A percentile compares a stretch with the other conserved stretches of the same genome.
These are phyloP conservation scores for Ridgeia piscesae DNA, from an alignment of 1,140 invertebrate species.

Conservation along the genomic window DNA sequence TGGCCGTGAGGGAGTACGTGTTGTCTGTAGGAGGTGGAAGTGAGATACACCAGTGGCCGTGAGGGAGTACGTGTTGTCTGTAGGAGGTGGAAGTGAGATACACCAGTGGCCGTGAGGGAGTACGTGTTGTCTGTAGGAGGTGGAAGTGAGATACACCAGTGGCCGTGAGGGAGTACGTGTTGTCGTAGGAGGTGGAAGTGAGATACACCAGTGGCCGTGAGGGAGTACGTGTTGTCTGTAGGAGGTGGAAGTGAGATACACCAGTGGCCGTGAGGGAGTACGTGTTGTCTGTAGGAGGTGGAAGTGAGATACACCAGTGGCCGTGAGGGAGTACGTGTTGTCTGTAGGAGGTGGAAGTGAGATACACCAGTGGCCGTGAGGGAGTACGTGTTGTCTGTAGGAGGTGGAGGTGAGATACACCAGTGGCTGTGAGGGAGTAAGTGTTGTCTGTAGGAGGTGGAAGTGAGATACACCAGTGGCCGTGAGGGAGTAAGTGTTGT, in stretches of 20 bases:
- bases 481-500: slow-evolving; percentile 22
- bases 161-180: slow-evolving; percentile 20
- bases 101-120: background rate
- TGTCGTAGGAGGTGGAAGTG: background rate
- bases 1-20: slow-evolving; percentile 21
- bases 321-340: slow-evolving; percentile 21
- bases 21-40: background rate
- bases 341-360: background rate
- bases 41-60: background rate
- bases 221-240: slow-evolving; percentile 23
- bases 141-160: background rate
- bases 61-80: slow-evolving; percentile 24
- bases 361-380: background rate
- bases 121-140: slow-evolving; percentile 25
- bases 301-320: background rate
- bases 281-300: slow-evolving; percentile 23
- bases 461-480: background rate
- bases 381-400: slow-evolving; percentile 23
- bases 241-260: background rate
- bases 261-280: background rate
- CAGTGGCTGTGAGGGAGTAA: background rate
- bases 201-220: background rate
- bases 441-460: slow-evolving; percentile 22
- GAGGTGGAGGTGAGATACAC: background rate
- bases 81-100: background rate